phyloP scores from a whole-genome alignment of 2,797 vertebrate species.

The Crenuchus spilurus region DNA sequence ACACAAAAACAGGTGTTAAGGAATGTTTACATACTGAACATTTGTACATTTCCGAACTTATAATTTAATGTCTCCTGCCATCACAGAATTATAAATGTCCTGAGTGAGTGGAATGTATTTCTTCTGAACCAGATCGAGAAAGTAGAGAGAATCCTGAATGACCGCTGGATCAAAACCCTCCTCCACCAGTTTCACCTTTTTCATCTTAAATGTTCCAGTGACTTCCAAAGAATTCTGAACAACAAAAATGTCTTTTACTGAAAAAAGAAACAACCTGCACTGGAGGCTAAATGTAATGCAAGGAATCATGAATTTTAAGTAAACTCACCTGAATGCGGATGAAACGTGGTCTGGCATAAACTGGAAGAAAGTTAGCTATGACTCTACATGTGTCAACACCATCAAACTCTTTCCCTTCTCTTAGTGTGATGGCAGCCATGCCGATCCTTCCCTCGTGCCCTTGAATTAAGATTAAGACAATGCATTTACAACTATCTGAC shows the following conservation, averaged over 20 bases:
- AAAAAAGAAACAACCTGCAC: background rate
- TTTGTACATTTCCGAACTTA: slow-evolving; percentile 61
- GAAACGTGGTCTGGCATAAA: slow-evolving; percentile 85
- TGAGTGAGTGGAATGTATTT: slow-evolving; percentile 80
- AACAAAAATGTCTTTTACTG: slow-evolving; percentile 1
- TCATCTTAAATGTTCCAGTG: slow-evolving; percentile 89
- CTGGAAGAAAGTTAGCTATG: slow-evolving; percentile 78
- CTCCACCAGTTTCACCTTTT: slow-evolving; percentile 84
- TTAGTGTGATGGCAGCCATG: slow-evolving; percentile 84
- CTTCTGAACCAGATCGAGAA: slow-evolving; percentile 81
- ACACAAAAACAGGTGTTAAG: background rate
- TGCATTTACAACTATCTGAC: background rate
- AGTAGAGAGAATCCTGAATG: slow-evolving; percentile 81
- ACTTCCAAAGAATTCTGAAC: slow-evolving; percentile 73
- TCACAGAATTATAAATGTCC: slow-evolving; percentile 77
- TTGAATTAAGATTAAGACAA: slow-evolving; percentile 54
- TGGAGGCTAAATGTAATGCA: background rate
- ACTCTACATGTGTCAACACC: slow-evolving; percentile 74
- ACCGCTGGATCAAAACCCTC: slow-evolving; percentile 84
- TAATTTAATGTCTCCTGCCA: slow-evolving; percentile 74
- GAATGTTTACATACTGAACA: background rate
- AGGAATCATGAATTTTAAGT: background rate
- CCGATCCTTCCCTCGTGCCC: slow-evolving; percentile 88
- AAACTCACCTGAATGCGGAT: slow-evolving; percentile 83
- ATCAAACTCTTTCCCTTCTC: slow-evolving; percentile 80